Evolutionary conservation across 2,888 invertebrate genomes (phyloP), one percentile per base, ranked within the genome.

Genomic region (Cyclophora albipunctata): DNA sequence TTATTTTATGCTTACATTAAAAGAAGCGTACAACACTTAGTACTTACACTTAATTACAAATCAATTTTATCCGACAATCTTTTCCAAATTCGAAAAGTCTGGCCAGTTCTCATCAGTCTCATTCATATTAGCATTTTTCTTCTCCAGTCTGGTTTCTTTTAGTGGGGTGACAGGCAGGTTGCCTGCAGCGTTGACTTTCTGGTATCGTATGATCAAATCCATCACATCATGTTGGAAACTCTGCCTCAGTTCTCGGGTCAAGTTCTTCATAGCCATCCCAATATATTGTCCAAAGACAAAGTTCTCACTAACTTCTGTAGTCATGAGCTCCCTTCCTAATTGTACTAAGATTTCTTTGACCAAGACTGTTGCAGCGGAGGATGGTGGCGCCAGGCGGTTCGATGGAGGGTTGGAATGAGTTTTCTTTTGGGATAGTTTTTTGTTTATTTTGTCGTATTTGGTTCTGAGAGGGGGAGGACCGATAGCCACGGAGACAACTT

Each of bases 261-360:
- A 50, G 55, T 82, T 85, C 50, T 59, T 83, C 81, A 87, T 84
- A 0, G 79, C 55, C 46, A 75, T 80, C 0, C 84, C 84, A 0
- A 87, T 59, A 42, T 81, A 87, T 55, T 87, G 87, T n/a, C 87
- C 87, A 37, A 87, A 87, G 0, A 85, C 74, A n/a, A 85, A 86
- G 40, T 86, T 81, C 59, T 87, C 87, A n/a, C 71, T 80, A 0
- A 85, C 75, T 57, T 84, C 75, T 42, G 71, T 72, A 0, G 71
- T 66, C 5, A 87, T 7, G 6, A 87, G 75, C 45, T 87, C 86
- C 55, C 74, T 71, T 1, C 81, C 84, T 0, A 87, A 50, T 60
- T 84, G 74, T 2, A 69, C 53, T 0, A 87, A 57, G 0, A 87
- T 57, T 5, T 86, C 78, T 64, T 74, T 84, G 0, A 87, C 68